phyloP scores from a whole-genome alignment of 2,888 invertebrate genomes.

The Heteropelma amictum region DNA sequence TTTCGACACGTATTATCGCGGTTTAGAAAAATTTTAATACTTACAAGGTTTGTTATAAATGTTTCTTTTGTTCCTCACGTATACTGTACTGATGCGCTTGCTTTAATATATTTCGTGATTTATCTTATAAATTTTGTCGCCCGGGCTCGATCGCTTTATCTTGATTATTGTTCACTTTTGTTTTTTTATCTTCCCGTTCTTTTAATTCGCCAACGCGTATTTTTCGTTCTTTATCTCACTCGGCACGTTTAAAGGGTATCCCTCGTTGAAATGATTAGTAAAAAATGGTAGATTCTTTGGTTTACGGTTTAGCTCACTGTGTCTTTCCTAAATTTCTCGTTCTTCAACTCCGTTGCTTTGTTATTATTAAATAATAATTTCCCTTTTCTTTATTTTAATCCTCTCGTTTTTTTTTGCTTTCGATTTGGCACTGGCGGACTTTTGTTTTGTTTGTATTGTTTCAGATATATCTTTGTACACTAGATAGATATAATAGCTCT shows the following conservation, averaged over 20 bases:
- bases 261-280: conserved; percentile 72
- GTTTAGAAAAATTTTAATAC: conserved; percentile 58
- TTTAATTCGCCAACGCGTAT: conserved; percentile 55
- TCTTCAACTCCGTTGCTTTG: conserved; percentile 45
- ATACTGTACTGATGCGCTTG: too few relatives aligned
- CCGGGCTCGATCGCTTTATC: conserved; percentile 38
- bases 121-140: conserved; percentile 45
- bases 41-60: conserved; percentile 59
- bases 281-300: conserved; percentile 78
- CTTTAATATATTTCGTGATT: conserved; percentile 32
- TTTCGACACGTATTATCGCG: conserved; percentile 34
- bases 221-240: conserved; percentile 48
- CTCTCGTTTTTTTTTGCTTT: conserved; percentile 62
- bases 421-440: conserved; percentile 78
- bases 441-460: conserved; percentile 61
- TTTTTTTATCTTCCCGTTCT: conserved; percentile 47
- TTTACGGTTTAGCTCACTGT: conserved; percentile 71
- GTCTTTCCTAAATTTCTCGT: conserved; percentile 51
- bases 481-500: conserved; percentile 69
- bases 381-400: conserved; percentile 59
- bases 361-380: conserved; percentile 50
- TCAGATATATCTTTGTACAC: conserved; percentile 77
- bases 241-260: conserved; percentile 63
- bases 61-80: conserved; percentile 43
- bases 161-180: conserved; percentile 26